Percentiles rank a stretch among this genome's conserved stretches.
These are phyloP conservation scores for Ctenochaetus hawaiiensis DNA, from an alignment of 2,797 vertebrate species.

Conservation along the genomic window DNA sequence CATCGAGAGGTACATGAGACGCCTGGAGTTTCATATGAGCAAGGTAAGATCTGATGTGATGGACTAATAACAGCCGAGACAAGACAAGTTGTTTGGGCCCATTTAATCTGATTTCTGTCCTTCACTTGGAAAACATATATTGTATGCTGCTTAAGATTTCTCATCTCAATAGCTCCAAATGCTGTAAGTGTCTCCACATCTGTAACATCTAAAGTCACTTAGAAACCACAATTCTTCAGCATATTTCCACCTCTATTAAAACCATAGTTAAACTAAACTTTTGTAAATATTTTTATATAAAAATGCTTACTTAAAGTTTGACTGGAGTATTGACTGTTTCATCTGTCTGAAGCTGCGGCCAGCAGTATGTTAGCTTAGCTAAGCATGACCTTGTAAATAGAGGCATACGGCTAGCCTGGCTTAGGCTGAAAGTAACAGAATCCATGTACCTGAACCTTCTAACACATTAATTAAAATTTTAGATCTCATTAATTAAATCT, in stretches of 20 bases:
- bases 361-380: not conserved
- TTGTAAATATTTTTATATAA: not conserved
- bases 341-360: not conserved
- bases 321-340: not conserved
- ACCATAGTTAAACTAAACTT: not conserved
- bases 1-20: conserved; percentile 95
- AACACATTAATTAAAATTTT: not conserved
- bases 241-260: not conserved
- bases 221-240: not conserved
- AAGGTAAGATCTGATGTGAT: conserved; percentile 86
- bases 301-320: not conserved
- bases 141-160: conserved; percentile 1
- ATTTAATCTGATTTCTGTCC: not conserved
- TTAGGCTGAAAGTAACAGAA: not conserved
- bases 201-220: not conserved
- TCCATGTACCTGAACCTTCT: not conserved
- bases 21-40: conserved; percentile 98
- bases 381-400: not conserved
- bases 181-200: conserved; percentile 3
- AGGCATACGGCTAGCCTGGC: too few species aligned
- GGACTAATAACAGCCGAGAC: not conserved
- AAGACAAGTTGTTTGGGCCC: too few species aligned
- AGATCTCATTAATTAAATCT: too few species aligned
- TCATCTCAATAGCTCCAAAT: not conserved
- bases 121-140: not conserved